These are phyloP conservation scores for Trididemnum miniatum DNA, from an alignment of 23 tunicate genomes.

Conservation along the genomic window DNA sequence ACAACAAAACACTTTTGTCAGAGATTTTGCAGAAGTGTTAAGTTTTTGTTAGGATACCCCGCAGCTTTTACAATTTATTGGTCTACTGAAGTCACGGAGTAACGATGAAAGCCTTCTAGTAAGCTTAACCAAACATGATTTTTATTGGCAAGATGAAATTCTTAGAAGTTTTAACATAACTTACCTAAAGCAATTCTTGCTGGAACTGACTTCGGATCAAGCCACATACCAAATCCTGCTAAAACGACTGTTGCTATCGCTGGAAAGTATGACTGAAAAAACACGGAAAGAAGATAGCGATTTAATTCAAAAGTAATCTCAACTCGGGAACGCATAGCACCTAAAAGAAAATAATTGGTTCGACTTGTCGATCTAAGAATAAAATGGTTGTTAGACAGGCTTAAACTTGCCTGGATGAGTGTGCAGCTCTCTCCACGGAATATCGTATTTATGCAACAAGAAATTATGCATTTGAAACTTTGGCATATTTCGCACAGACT, in stretches of 20 bases:
- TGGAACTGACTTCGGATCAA: slow-evolving; percentile 89
- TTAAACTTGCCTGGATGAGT: not conserved
- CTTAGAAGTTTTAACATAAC: not conserved
- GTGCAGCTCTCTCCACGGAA: not conserved
- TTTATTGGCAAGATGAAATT: too few species aligned
- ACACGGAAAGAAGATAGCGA: slow-evolving; percentile 73
- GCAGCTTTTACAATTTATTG: too few species aligned
- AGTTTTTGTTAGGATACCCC: too few species aligned
- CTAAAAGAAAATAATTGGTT: too few species aligned
- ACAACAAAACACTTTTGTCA: too few species aligned
- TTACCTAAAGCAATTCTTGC: slow-evolving; percentile 90
- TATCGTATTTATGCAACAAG: slow-evolving; percentile 20
- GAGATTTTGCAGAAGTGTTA: too few species aligned
- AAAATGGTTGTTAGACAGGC: too few species aligned
- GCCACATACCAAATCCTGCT: slow-evolving; percentile 86
- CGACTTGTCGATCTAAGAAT: too few species aligned
- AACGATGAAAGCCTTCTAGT: too few species aligned
- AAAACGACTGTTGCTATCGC: slow-evolving; percentile 85
- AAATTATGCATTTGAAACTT: slow-evolving; percentile 63
- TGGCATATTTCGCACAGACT: slow-evolving; percentile 69
- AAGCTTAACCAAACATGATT: too few species aligned
- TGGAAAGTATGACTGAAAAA: slow-evolving; percentile 87
- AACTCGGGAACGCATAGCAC: slow-evolving; percentile 34
- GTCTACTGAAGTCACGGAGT: too few species aligned
- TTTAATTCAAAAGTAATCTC: slow-evolving; percentile 72